These are phyloP conservation scores for Cantharis lateralis DNA, from an alignment of 2,888 invertebrate species.

Conservation along the genomic window DNA sequence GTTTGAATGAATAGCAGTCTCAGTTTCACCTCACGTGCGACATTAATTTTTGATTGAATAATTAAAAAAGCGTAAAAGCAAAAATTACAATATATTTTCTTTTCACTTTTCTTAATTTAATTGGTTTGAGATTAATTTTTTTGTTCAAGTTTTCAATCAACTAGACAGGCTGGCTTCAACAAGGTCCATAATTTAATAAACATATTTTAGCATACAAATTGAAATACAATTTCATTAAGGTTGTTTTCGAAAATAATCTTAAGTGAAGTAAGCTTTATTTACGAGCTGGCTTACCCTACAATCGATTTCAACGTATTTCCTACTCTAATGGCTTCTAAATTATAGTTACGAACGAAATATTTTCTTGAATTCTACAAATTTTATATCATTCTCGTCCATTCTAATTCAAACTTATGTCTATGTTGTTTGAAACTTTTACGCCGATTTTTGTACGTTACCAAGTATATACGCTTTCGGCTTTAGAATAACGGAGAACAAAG, in stretches of 20 bases:
- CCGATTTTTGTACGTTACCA: neutral
- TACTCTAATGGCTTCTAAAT: conserved; percentile 13
- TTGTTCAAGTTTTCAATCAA: neutral
- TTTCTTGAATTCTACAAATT: conserved; percentile 12
- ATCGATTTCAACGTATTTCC: conserved; percentile 15
- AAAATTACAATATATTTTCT: neutral
- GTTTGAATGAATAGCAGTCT: neutral
- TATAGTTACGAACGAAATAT: conserved; percentile 17
- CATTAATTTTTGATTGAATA: neutral
- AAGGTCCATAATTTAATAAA: neutral
- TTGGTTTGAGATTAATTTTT: neutral
- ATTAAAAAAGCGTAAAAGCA: too few relatives aligned
- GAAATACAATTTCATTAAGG: neutral
- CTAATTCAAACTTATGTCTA: conserved; percentile 15
- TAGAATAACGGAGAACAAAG: neutral
- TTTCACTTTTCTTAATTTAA: neutral
- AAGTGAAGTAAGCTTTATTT: conserved; percentile 11
- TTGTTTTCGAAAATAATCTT: conserved; percentile 4
- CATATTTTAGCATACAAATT: neutral
- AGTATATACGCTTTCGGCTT: neutral
- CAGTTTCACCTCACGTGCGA: neutral
- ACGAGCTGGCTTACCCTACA: conserved; percentile 8
- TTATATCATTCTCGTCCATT: conserved; percentile 3
- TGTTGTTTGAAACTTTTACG: neutral
- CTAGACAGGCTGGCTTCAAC: neutral